phyloP scores from a whole-genome alignment of 1,140 invertebrate species.

The Lordiphosa stackelbergi region DNA sequence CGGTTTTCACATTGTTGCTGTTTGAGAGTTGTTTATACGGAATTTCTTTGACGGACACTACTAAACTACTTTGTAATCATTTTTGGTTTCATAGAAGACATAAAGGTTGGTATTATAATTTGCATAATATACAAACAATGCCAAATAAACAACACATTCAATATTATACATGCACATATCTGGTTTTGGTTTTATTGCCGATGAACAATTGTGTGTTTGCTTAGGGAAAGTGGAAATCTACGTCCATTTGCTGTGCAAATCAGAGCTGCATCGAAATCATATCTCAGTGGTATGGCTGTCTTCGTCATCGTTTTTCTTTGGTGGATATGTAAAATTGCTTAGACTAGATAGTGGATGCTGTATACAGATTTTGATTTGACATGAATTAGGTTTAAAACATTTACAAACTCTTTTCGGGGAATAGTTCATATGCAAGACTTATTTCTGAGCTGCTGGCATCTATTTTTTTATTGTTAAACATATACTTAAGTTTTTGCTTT shows the following conservation, averaged over 20 bases:
- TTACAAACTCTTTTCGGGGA: constrained; percentile 26
- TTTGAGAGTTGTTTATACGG: constrained; percentile 36
- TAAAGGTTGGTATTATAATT: constrained; percentile 53
- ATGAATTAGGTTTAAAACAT: constrained; percentile 29
- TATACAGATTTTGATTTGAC: constrained; percentile 35
- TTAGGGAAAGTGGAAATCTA: constrained; percentile 4
- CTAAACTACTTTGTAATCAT: constrained; percentile 51
- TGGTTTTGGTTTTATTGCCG: constrained; percentile 1
- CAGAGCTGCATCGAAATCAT: constrained; percentile 31
- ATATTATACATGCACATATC: constrained; percentile 34
- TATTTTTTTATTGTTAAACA: constrained; percentile 43
- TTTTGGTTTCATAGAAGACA: constrained; percentile 44
- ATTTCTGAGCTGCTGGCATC: constrained; percentile 19
- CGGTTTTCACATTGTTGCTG: constrained; percentile 58
- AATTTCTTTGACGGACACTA: constrained; percentile 61
- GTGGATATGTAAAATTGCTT: constrained; percentile 72
- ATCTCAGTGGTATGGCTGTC: constrained; percentile 48
- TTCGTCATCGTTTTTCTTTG: constrained; percentile 19
- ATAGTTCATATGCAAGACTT: constrained; percentile 30
- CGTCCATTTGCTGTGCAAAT: constrained; percentile 14
- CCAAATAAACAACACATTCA: constrained; percentile 43
- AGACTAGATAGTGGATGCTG: constrained; percentile 50
- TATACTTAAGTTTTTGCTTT: constrained; percentile 52
- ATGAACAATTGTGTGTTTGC: constrained; percentile 13
- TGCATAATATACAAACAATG: constrained; percentile 53